These are phyloP conservation scores for Calonectris borealis DNA, from an alignment of 2,113 vertebrate species.

Conservation along the genomic window DNA sequence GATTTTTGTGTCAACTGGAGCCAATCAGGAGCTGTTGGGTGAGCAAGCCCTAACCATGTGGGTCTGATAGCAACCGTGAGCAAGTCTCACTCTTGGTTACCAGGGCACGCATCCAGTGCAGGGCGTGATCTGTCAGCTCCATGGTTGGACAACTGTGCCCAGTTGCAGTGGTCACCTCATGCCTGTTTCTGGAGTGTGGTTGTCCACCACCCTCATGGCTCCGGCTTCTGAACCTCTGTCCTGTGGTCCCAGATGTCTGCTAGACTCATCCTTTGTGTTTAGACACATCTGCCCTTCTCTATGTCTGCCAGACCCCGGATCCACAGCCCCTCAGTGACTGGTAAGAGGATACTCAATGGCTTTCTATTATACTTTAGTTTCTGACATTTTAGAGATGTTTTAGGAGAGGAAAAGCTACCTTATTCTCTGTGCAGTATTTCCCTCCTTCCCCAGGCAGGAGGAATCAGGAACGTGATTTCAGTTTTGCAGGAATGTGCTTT, in stretches of 20 bases:
- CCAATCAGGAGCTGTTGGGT: not conserved
- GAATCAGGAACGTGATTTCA: not conserved
- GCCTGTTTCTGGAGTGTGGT: not conserved
- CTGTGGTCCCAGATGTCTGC: not conserved
- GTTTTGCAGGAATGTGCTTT: not conserved
- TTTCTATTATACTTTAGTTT: not conserved
- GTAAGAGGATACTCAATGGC: rapidly evolving
- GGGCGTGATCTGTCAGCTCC: not conserved
- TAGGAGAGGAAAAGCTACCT: not conserved
- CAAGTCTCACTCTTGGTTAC: not conserved
- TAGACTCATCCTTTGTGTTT: not conserved
- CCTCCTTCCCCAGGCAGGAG: not conserved
- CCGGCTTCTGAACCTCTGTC: not conserved
- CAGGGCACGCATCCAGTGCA: not conserved
- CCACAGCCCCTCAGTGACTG: not conserved
- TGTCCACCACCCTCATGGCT: not conserved
- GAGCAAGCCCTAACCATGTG: not conserved
- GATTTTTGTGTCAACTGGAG: not conserved
- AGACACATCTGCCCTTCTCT: not conserved
- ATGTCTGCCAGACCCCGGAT: not conserved
- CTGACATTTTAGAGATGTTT: not conserved
- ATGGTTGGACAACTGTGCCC: not conserved
- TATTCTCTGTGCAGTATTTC: not conserved
- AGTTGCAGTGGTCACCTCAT: not conserved
- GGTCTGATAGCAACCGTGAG: not conserved